Evolutionary conservation across 1,140 invertebrate genomes (phyloP).

Genomic region (Limonius californicus): DNA sequence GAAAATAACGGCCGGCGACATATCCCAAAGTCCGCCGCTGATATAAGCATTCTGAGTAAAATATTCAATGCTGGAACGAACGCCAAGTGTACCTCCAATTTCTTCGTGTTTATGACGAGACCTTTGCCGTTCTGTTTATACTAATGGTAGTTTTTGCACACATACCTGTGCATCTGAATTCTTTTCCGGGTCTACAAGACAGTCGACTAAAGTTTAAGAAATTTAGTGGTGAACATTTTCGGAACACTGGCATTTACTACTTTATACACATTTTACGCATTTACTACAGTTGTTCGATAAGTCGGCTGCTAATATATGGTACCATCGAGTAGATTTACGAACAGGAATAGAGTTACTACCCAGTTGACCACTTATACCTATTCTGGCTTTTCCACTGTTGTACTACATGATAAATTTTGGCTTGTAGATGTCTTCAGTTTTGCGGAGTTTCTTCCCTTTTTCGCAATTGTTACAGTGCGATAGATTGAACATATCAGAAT

Average conservation of each 20-base stretch:
- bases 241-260: neutral
- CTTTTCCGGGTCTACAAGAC: no score
- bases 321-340: neutral
- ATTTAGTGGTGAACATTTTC: neutral
- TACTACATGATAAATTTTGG: neutral
- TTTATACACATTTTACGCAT: neutral
- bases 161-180: no score
- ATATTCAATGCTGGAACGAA: no score
- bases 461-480: neutral
- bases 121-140: no score
- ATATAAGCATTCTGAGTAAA: no score
- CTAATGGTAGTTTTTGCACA: no score
- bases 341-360: neutral
- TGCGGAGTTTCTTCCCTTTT: neutral
- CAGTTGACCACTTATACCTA: neutral
- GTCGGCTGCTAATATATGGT: neutral
- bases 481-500: neutral
- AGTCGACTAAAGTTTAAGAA: neutral
- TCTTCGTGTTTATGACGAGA: no score
- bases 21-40: no score
- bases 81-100: no score
- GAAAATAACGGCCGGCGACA: no score
- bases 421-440: neutral
- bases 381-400: neutral
- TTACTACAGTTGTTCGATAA: neutral